A percentile compares a stretch with the other conserved stretches of the same genome.
These are phyloP conservation scores for Drosophila obscura DNA, from an alignment of 1,140 invertebrate genomes.

Conservation along the genomic window DNA sequence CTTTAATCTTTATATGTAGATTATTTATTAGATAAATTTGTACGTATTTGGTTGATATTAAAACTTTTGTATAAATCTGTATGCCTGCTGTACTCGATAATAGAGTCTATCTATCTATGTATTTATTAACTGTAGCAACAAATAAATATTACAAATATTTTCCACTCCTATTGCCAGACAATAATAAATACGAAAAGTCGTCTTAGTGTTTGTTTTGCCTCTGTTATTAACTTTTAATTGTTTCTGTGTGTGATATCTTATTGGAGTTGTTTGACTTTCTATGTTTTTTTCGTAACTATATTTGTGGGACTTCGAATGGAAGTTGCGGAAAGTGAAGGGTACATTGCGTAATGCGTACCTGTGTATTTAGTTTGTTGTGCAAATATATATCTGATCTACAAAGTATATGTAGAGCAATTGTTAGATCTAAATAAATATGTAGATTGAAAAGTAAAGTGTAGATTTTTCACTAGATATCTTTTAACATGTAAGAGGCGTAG, in stretches of 20 bases:
- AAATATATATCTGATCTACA: no score
- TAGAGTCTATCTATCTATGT: slow-evolving; percentile 26
- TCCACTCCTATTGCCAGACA: slow-evolving; percentile 13
- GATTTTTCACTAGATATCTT: no score
- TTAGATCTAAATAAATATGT: no score
- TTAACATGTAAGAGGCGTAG: no score
- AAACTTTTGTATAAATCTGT: slow-evolving; percentile 32
- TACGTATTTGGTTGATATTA: slow-evolving; percentile 47
- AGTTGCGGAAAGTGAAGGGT: no score
- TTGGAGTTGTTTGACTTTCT: neutral
- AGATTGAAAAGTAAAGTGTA: no score
- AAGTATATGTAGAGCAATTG: no score
- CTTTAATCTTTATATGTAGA: neutral
- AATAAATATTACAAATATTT: slow-evolving; percentile 25
- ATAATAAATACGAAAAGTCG: slow-evolving; percentile 28
- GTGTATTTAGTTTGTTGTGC: no score
- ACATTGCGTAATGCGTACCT: neutral
- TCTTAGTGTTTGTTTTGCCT: slow-evolving; percentile 34
- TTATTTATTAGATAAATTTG: slow-evolving; percentile 35
- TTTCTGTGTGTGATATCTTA: slow-evolving; percentile 17
- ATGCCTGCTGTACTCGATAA: slow-evolving; percentile 17
- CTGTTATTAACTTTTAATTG: slow-evolving; percentile 31
- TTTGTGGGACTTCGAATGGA: neutral
- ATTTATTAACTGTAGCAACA: slow-evolving; percentile 50
- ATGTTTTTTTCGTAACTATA: slow-evolving; percentile 8